phyloP scores from a whole-genome alignment of 2,113 vertebrate genomes.

The Zosterops pallidus region DNA sequence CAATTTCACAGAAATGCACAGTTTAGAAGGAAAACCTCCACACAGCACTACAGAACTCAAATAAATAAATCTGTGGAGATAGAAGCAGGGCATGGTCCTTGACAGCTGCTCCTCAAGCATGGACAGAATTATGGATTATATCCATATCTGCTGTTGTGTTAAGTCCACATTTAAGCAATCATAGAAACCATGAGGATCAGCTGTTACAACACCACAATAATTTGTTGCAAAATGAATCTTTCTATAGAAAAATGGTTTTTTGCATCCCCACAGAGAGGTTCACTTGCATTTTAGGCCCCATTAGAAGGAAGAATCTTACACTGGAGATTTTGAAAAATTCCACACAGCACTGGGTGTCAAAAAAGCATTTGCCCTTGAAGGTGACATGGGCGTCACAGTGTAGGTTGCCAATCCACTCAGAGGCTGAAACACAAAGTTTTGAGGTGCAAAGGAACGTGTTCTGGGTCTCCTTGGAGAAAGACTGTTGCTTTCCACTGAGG shows the following conservation, averaged over 20 bases:
- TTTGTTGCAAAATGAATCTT: not conserved
- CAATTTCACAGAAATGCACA: not conserved
- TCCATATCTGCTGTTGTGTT: not conserved
- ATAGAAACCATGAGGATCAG: not conserved
- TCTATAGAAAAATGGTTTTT: not conserved
- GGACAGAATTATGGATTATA: not conserved
- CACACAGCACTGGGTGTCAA: slow-evolving; percentile 76
- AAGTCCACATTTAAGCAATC: not conserved
- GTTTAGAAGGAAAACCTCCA: not conserved
- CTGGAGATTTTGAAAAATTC: slow-evolving; percentile 40
- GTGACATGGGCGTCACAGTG: slow-evolving; percentile 81
- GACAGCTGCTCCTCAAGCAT: not conserved
- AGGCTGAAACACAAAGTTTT: slow-evolving; percentile 87
- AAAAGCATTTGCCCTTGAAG: slow-evolving; percentile 80
- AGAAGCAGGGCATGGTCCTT: not conserved
- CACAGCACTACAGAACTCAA: not conserved
- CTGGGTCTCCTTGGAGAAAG: slow-evolving; percentile 33
- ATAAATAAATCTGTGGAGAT: not conserved
- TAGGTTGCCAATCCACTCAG: slow-evolving; percentile 79
- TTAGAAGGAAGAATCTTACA: slow-evolving; percentile 62
- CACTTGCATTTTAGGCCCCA: not conserved
- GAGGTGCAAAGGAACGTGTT: slow-evolving; percentile 85
- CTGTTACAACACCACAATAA: not conserved
- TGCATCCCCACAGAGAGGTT: not conserved
- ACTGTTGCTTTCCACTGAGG: not conserved